Evolutionary conservation across 2,888 invertebrate species (phyloP).

Genomic region (Morpho deidamia): DNA sequence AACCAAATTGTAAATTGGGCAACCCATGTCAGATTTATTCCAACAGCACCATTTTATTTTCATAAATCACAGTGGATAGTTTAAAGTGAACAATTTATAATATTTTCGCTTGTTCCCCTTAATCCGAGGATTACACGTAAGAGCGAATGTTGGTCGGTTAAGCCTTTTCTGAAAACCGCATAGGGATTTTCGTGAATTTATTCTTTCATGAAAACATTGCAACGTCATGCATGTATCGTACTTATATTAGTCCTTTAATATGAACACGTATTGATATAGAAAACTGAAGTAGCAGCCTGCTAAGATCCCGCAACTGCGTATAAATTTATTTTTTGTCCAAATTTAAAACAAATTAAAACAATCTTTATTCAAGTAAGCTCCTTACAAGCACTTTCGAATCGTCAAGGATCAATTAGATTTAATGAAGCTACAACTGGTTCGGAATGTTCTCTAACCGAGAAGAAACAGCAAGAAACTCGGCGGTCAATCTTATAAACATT

Average conservation of each 20-base stretch:
- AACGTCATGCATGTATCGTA: conserved; percentile 19
- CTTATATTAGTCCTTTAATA: neutral
- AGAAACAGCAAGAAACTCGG: no score
- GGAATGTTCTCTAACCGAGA: no score
- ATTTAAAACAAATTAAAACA: no score
- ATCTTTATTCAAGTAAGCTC: no score
- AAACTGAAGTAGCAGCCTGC: neutral
- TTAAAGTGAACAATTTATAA: conserved; percentile 17
- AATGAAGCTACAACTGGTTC: no score
- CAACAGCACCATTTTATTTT: conserved; percentile 4
- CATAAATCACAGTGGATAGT: conserved; percentile 12
- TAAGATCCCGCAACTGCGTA: no score
- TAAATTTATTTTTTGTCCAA: no score
- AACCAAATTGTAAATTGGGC: neutral
- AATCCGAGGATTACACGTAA: conserved; percentile 53
- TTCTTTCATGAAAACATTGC: conserved; percentile 38
- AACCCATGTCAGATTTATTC: neutral
- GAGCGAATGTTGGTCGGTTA: conserved; percentile 49
- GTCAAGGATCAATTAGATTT: no score
- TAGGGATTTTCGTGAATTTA: conserved; percentile 55
- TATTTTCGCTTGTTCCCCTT: conserved; percentile 30
- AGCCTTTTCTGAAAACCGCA: conserved; percentile 52
- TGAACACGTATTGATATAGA: neutral
- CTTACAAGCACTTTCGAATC: no score
- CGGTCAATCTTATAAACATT: no score